phyloP scores from a whole-genome alignment of 1,140 invertebrate species.

The Bombus confusus region DNA sequence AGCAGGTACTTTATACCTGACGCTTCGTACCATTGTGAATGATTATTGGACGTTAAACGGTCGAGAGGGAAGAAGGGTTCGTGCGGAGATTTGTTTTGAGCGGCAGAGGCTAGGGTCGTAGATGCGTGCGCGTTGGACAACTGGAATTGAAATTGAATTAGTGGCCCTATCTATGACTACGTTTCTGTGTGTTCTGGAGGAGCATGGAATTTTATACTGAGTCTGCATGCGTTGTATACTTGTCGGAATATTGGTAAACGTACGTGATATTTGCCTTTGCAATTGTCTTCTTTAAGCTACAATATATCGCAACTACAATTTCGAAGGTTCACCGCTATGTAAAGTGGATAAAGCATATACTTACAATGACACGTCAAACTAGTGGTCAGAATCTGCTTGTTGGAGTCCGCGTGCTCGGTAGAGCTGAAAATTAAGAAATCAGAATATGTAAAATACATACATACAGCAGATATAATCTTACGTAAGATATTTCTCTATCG shows the following conservation, averaged over 20 bases:
- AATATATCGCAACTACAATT: too few relatives aligned
- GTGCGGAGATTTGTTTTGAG: background rate
- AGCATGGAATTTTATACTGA: background rate
- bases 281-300: background rate
- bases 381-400: conserved; percentile 74
- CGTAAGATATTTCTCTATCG: too few relatives aligned
- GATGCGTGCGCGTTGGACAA: background rate
- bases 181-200: background rate
- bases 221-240: background rate
- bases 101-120: background rate
- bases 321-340: background rate
- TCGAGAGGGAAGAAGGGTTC: too few relatives aligned
- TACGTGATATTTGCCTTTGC: too few relatives aligned
- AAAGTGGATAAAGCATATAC: conserved; percentile 38
- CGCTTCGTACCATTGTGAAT: background rate
- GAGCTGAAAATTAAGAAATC: conserved; percentile 67
- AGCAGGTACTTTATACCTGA: background rate
- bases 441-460: background rate
- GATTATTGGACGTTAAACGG: background rate
- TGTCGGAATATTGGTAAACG: too few relatives aligned
- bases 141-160: background rate
- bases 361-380: conserved; percentile 76
- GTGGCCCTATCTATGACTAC: background rate
- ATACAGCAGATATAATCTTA: too few relatives aligned
- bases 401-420: conserved; percentile 63